Base-by-base conservation (phyloP, 2,888 invertebrate genomes). In the Nesidiocoris tenuis region DNA sequence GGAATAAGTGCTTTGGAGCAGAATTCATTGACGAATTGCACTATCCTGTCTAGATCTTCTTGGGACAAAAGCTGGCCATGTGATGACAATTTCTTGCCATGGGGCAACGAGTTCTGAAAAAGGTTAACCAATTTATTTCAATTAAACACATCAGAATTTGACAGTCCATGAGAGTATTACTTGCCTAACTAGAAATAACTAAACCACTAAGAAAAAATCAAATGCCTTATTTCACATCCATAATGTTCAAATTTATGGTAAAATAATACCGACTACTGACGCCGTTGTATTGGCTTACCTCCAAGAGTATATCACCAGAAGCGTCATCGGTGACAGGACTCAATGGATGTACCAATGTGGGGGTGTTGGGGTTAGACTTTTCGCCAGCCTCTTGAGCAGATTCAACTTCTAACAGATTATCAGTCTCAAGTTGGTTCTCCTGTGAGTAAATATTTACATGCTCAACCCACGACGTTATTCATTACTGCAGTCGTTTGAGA, bases 11-110 rank as follows among this genome's bases (percentile, higher is more conserved):
- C 93, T 81, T 92, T 90, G 16, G 91, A 87, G 77, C 92, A 90
- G 85, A 96, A 97, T 82, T 97, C 96, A 81, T 91, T 91, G 59
- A 97, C 87, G 82, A 97, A 91, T 79, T 89, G 88, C 81, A 92
- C 90, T 59, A 98, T 86, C 81, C 92, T 89, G 81, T 96, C 95
- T 67, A 95, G 87, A 85, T 98, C 98, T 82, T 89, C 90, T 0
- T 89, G 85, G 61, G 92, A 91, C 57, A 98, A 86, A 82, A 91
- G 91, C 78, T 88, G 85, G 63, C 94, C 95, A 83, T 87, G 85
- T 19, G 19, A 19, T 7, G 24, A 23, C 56, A 3, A 24, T 18
- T 59, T 70, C 17, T 57, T 24, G 16, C 9, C 57, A 21, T 59
- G 24, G 7, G 24, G 22, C 19, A 12, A 39, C 23, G 21, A 16